phyloP scores from a whole-genome alignment of 2,888 invertebrate species.

The Lomographa bimaculata region DNA sequence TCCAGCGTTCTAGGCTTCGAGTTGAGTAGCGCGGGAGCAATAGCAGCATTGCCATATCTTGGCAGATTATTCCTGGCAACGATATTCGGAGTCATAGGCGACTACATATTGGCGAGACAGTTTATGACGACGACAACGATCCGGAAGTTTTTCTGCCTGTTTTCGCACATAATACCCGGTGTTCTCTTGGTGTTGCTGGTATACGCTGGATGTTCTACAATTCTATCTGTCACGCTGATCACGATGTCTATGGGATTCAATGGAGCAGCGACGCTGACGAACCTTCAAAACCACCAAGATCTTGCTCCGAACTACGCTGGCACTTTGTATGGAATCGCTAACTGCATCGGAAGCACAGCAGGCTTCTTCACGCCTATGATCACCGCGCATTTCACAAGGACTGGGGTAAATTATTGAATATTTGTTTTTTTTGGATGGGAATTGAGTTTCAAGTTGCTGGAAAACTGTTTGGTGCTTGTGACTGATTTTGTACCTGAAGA shows the following conservation, averaged over 20 bases:
- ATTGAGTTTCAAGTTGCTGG: too few relatives aligned
- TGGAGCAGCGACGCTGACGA: conserved; percentile 85
- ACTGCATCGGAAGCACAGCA: conserved; percentile 87
- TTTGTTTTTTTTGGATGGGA: conserved; percentile 1
- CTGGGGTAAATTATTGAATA: conserved; percentile 62
- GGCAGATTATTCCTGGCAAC: conserved; percentile 87
- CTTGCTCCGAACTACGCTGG: conserved; percentile 91
- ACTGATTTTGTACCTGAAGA: too few relatives aligned
- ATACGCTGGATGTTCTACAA: conserved; percentile 85
- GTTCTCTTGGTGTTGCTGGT: conserved; percentile 80
- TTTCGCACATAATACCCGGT: conserved; percentile 84
- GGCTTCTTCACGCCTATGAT: conserved; percentile 90
- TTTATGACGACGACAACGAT: conserved; percentile 73
- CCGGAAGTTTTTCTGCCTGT: conserved; percentile 86
- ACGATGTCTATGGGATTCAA: conserved; percentile 87
- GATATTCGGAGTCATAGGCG: conserved; percentile 88
- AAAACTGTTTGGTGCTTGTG: too few relatives aligned
- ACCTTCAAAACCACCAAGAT: conserved; percentile 88
- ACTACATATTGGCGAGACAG: conserved; percentile 78
- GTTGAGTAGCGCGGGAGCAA: conserved; percentile 86
- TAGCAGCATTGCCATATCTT: conserved; percentile 88
- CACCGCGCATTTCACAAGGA: conserved; percentile 85
- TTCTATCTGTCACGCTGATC: conserved; percentile 84
- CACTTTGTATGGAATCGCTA: conserved; percentile 90
- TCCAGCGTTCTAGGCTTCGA: conserved; percentile 89